Conservation (phyloP, 2,888 invertebrate genomes). For the Andrena minutula region DNA sequence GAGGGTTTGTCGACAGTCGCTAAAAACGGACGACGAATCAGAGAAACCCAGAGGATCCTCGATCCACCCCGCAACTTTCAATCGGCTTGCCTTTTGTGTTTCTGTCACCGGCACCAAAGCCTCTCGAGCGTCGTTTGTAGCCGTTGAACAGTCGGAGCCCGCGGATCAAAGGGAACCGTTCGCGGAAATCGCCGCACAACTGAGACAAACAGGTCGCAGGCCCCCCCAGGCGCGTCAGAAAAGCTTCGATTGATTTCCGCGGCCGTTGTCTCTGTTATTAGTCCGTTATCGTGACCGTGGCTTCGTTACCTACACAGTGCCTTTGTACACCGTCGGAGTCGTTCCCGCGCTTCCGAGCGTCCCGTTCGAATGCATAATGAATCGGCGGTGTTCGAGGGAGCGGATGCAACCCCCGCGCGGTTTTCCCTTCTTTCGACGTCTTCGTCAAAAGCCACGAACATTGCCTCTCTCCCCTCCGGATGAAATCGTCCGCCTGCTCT, state of each 20-base stretch:
- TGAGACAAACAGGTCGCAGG: slow-evolving; percentile 4
- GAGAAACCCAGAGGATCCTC: background rate
- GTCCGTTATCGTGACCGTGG: slow-evolving; percentile 53
- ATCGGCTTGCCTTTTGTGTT: background rate
- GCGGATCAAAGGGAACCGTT: slow-evolving; percentile 6
- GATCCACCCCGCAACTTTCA: slow-evolving; percentile 14
- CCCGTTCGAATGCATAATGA: slow-evolving; percentile 61
- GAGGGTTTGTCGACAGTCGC: background rate
- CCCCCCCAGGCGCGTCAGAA: slow-evolving; percentile 16
- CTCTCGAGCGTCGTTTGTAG: background rate
- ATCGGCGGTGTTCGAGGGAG: slow-evolving; percentile 49
- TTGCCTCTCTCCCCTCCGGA: background rate
- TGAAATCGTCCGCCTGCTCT: slow-evolving; percentile 30
- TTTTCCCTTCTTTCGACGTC: slow-evolving; percentile 2
- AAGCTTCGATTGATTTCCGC: slow-evolving; percentile 46
- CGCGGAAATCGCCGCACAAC: background rate
- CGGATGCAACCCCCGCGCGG: slow-evolving; percentile 9
- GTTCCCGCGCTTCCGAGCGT: slow-evolving; percentile 40
- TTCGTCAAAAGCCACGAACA: slow-evolving; percentile 10
- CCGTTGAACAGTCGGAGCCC: background rate
- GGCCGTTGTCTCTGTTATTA: slow-evolving; percentile 57
- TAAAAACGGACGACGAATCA: background rate
- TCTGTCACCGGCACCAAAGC: background rate
- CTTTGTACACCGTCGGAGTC: slow-evolving; percentile 9
- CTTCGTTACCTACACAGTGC: slow-evolving; percentile 32